These are phyloP conservation scores for Tholera decimalis DNA, from an alignment of 2,888 invertebrate genomes.

Conservation along the genomic window DNA sequence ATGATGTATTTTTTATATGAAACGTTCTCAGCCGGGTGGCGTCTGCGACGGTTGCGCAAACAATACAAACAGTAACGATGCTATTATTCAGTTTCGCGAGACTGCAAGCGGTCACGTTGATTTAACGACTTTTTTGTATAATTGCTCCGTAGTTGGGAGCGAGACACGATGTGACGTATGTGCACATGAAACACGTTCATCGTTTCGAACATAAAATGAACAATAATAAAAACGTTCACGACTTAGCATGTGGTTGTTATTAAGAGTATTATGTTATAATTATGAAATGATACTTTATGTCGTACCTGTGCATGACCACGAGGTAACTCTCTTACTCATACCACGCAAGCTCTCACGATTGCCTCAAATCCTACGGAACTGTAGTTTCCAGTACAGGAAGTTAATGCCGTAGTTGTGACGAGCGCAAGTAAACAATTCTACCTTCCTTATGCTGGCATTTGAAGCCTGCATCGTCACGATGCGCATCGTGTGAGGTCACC, in stretches of 20 bases:
- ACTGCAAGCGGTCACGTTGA: slow-evolving; percentile 50
- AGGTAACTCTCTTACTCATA: not conserved
- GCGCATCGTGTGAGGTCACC: slow-evolving; percentile 61
- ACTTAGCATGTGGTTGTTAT: slow-evolving; percentile 8
- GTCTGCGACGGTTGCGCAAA: slow-evolving; percentile 49
- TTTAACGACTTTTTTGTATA: slow-evolving; percentile 53
- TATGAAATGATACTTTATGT: not conserved
- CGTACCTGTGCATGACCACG: not conserved
- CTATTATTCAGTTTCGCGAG: slow-evolving; percentile 41
- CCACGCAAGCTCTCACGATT: not conserved
- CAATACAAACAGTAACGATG: slow-evolving; percentile 51
- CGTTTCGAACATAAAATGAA: slow-evolving; percentile 20
- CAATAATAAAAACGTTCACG: slow-evolving; percentile 11
- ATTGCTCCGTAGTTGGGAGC: slow-evolving; percentile 40
- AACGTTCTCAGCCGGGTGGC: slow-evolving; percentile 40
- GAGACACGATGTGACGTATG: slow-evolving; percentile 17
- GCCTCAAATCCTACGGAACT: slow-evolving; percentile 12
- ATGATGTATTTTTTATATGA: slow-evolving; percentile 26
- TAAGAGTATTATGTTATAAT: slow-evolving; percentile 13
- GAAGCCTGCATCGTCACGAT: slow-evolving; percentile 46
- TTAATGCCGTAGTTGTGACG: slow-evolving; percentile 39
- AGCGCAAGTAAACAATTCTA: slow-evolving; percentile 31
- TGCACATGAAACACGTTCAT: slow-evolving; percentile 16
- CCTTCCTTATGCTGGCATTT: slow-evolving; percentile 31
- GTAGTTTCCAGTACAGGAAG: slow-evolving; percentile 25